Percentiles rank a stretch among this genome's conserved stretches.
Evolutionary conservation across 2,888 invertebrate species (phyloP).

Genomic region (Dugesia japonica): DNA sequence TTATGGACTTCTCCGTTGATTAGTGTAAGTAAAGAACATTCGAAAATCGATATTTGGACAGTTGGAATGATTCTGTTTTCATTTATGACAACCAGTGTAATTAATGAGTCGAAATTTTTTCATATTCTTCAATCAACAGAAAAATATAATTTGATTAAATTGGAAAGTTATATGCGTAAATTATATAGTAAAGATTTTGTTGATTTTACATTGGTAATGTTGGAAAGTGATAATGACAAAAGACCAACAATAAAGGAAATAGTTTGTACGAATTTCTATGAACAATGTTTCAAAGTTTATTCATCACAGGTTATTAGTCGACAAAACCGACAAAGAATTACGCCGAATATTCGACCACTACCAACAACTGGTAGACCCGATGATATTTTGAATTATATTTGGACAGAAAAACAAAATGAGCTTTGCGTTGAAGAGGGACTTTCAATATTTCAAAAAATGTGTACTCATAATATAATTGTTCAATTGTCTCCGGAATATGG

Average conservation of each 20-base stretch:
- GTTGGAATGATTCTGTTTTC: neutral
- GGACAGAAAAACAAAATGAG: neutral
- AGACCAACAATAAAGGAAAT: neutral
- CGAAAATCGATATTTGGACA: constrained; percentile 13
- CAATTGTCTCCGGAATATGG: neutral
- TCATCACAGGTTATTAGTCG: neutral
- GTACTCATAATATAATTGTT: neutral
- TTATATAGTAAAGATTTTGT: neutral
- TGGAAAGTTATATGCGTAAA: neutral
- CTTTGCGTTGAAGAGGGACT: neutral
- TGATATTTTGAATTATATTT: neutral
- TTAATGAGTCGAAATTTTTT: neutral
- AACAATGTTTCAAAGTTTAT: constrained; percentile 9
- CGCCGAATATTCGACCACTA: neutral
- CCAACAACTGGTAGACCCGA: neutral
- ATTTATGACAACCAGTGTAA: neutral
- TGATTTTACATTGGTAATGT: neutral
- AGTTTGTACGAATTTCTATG: neutral
- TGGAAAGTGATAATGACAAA: neutral
- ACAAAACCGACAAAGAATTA: neutral
- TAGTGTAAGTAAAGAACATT: neutral
- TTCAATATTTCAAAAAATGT: neutral
- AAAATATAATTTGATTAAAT: neutral
- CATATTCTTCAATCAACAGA: neutral
- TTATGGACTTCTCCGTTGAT: neutral